Evolutionary conservation across 2,888 invertebrate species (phyloP).

Genomic region (Incurvaria masculella): DNA sequence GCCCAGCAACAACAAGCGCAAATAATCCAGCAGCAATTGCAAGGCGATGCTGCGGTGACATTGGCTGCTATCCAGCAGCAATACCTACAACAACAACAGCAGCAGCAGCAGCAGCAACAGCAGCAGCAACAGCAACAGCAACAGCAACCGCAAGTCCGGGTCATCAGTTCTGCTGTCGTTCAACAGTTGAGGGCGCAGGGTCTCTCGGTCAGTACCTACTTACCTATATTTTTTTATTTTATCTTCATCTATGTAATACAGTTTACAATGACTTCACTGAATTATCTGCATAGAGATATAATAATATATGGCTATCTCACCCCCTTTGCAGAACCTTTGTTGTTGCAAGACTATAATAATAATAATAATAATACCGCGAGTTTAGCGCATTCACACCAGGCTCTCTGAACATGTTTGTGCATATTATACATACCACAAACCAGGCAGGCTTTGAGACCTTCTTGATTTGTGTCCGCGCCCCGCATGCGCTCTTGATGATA

Average conservation of each 20-base stretch:
- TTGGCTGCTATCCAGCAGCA: slow-evolving; percentile 50
- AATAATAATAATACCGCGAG: too few relatives aligned
- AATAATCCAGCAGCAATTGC: slow-evolving; percentile 25
- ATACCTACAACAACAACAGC: slow-evolving; percentile 29
- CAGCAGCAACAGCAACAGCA: slow-evolving; percentile 42
- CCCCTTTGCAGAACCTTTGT: too few relatives aligned
- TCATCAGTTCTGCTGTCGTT: slow-evolving; percentile 57
- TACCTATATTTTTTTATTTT: background rate
- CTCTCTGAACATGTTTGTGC: too few relatives aligned
- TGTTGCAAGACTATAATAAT: too few relatives aligned
- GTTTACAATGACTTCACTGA: background rate
- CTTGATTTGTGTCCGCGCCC: too few relatives aligned
- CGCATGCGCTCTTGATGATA: too few relatives aligned
- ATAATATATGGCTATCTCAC: too few relatives aligned
- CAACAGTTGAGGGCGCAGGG: slow-evolving; percentile 58
- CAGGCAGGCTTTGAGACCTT: too few relatives aligned
- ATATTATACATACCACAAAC: too few relatives aligned
- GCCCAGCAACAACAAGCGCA: slow-evolving; percentile 42
- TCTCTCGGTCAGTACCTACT: slow-evolving; percentile 33
- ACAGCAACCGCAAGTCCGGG: slow-evolving; percentile 54
- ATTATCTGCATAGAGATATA: too few relatives aligned
- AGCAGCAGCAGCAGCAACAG: slow-evolving; percentile 20
- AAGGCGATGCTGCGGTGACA: slow-evolving; percentile 34
- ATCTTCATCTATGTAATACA: background rate
- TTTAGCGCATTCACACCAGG: too few relatives aligned